phyloP scores from a whole-genome alignment of 2,113 vertebrate genomes.

The Clinocottus analis region DNA sequence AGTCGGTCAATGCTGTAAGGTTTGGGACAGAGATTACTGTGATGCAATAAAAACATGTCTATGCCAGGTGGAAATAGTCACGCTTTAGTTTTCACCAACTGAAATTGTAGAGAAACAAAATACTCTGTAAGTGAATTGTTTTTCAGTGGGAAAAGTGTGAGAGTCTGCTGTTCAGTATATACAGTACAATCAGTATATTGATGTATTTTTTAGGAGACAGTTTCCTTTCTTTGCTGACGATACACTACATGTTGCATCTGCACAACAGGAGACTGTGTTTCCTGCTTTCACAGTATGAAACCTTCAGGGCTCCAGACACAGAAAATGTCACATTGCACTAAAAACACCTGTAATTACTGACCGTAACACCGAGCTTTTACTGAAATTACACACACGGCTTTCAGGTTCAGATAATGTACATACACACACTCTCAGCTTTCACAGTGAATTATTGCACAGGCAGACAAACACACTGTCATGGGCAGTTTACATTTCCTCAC shows the following conservation, averaged over 20 bases:
- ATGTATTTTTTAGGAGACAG: neutral
- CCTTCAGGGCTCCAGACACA: constrained; percentile 9
- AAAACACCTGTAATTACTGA: constrained; percentile 54
- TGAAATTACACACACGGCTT: constrained; percentile 27
- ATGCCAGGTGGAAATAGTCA: neutral
- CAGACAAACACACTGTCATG: constrained; percentile 33
- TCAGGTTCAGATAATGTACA: constrained; percentile 23
- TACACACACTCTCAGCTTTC: constrained; percentile 31
- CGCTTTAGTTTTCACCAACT: neutral
- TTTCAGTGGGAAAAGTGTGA: neutral
- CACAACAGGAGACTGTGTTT: neutral
- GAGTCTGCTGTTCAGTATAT: neutral
- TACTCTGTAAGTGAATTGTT: neutral
- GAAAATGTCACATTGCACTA: neutral
- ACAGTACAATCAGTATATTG: neutral
- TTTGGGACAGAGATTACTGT: neutral
- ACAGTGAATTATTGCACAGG: constrained; percentile 43
- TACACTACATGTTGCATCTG: neutral
- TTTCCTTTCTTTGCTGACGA: neutral
- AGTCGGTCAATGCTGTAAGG: too few relatives aligned
- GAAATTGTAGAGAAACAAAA: neutral
- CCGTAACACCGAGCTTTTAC: constrained; percentile 51
- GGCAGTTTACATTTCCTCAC: constrained; percentile 14
- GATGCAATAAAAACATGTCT: neutral
- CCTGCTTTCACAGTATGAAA: constrained; percentile 38